Percentiles rank a stretch among this genome's conserved stretches.
These are phyloP conservation scores for Trichechus manatus DNA, from an alignment of 2,113 vertebrate species.

Conservation along the genomic window DNA sequence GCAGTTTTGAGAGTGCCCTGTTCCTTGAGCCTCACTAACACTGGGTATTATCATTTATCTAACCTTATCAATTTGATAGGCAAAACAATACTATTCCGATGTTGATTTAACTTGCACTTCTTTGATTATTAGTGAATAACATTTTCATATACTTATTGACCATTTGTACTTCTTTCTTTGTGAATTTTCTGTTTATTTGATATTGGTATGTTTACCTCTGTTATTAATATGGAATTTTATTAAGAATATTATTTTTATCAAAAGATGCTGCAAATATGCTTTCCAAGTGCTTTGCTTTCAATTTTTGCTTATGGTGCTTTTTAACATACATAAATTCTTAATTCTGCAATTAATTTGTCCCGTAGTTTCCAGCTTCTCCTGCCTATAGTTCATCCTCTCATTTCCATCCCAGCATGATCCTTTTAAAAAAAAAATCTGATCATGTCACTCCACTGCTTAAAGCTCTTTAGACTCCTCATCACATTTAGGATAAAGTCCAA, in stretches of 20 bases:
- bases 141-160: conserved; percentile 53
- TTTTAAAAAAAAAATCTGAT: background rate
- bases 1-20: background rate
- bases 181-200: conserved; percentile 75
- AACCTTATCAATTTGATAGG: conserved; percentile 37
- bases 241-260: conserved; percentile 76
- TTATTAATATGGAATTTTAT: conserved; percentile 70
- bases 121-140: conserved; percentile 55
- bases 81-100: conserved; percentile 21
- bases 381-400: background rate
- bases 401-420: background rate
- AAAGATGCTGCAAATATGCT: conserved; percentile 74
- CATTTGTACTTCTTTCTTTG: conserved; percentile 72
- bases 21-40: background rate
- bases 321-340: conserved; percentile 79
- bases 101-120: conserved; percentile 37
- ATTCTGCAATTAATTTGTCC: conserved; percentile 69
- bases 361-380: conserved; percentile 61
- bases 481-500: background rate
- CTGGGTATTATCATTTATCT: background rate
- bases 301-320: conserved; percentile 81
- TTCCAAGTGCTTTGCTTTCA: conserved; percentile 77
- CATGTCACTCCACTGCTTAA: background rate
- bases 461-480: background rate
- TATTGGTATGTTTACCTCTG: conserved; percentile 59